Evolutionary conservation across 2,888 invertebrate species (phyloP).

Genomic region (Lasioglossum morio): DNA sequence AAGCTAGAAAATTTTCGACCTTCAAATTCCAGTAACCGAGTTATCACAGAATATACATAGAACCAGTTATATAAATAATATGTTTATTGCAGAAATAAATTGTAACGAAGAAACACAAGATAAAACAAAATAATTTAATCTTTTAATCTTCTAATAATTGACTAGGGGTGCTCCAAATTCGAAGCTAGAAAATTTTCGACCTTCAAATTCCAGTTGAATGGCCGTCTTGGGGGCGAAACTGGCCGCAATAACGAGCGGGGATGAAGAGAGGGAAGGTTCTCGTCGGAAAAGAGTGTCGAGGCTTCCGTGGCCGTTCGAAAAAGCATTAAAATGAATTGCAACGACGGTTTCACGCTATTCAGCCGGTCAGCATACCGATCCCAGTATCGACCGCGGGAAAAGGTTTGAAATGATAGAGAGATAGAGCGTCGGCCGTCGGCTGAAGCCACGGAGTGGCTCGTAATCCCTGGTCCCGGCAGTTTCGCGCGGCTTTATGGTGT

Average conservation of each 20-base stretch:
- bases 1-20: no score
- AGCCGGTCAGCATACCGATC: constrained; percentile 36
- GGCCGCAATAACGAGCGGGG: not conserved
- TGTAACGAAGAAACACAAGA: no score
- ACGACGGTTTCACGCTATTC: constrained; percentile 23
- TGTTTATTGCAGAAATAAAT: no score
- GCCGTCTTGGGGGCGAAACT: not conserved
- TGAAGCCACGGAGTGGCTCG: constrained; percentile 48
- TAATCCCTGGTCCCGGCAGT: constrained; percentile 64
- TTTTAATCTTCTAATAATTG: no score
- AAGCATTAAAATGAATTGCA: constrained; percentile 15
- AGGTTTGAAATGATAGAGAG: constrained; percentile 56
- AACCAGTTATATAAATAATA: no score
- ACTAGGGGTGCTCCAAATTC: no score
- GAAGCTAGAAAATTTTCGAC: no score
- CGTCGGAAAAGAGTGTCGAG: not conserved
- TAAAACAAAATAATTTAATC: no score
- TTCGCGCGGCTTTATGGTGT: constrained; percentile 69
- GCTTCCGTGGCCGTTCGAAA: not conserved
- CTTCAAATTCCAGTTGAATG: not conserved
- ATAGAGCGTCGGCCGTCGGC: constrained; percentile 49
- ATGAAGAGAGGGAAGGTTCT: not conserved
- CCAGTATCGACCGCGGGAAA: constrained; percentile 47
- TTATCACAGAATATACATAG: no score
- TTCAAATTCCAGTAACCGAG: no score